Evolutionary conservation across 2,888 invertebrate genomes (phyloP), one percentile per base, ranked within the genome.

Genomic region (Chrysolina oricalcia): DNA sequence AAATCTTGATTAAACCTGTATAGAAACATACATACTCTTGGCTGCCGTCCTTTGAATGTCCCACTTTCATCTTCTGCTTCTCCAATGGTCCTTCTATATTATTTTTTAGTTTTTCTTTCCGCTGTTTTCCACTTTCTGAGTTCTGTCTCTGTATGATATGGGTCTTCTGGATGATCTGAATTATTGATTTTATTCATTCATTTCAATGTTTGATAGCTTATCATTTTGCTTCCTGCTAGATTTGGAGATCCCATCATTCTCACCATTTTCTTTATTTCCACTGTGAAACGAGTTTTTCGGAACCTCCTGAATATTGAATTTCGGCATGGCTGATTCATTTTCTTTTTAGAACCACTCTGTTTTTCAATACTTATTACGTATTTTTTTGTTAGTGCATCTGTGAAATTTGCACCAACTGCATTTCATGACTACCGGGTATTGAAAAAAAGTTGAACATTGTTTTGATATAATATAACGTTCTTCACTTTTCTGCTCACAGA

Each of bases 161-260:
- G 21, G n/a, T 40, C 64, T 64, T 35, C 41, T n/a, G n/a, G n/a
- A 41, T 64, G 19, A 40, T 64, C 64, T 27, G 23, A 27, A 48
- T 66, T 23, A 48, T 21, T 66, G 46, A 66, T 66, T 10, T 66
- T 27, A 66, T 66, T 66, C 48, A 66, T 66, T 48, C n/a, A n/a
- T 48, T 48, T 66, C 66, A 23, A 66, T 48, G 21, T 66, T 66
- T n/a, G 41, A 35, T 64, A 64, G n/a, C 35, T 63, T 63, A 63
- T 63, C 27, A 64, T 64, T 64, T 64, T 64, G 40, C 64, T 40
- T 64, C 40, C 21, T 11, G 11, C 15, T 35, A 17, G 64, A 64
- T n/a, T 64, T n/a, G 46, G 6, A 11, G 46, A n/a, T n/a, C n/a
- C n/a, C n/a, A n/a, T n/a, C n/a, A 46, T 13, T 46, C 46, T 11